Base-by-base conservation (phyloP, 1,140 invertebrate species). In the Saccostrea glomerata region DNA sequence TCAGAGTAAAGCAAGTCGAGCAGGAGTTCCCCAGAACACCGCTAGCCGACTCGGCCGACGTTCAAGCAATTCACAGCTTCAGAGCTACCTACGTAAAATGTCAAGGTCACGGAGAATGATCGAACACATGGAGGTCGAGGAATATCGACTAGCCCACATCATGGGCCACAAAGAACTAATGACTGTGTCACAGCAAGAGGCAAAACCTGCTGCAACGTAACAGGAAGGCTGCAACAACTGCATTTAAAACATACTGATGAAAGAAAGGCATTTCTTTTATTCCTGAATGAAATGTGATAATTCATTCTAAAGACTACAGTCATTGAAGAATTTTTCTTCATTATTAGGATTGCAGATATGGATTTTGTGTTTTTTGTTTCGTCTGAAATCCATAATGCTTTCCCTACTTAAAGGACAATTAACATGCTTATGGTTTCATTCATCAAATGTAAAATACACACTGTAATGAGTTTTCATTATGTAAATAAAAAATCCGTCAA, bases 51-150 rank as follows among this genome's bases (percentile, higher is more conserved):
- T 86, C 1, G 87, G 86, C 30, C 84, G 91, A 1, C 84, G 89
- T 83, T 89, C 92, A 30, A 85, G 87, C 66, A 85, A 90, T 20
- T 47, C 82, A 15, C 89, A 92, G 20, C 86, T 92, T 36, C 92
- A 92, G 85, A 91, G 89, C 66, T 92, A 91, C 86, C 90, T 92
- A 23, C 90, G 88, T 77, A 92, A 92, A 60, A 89, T 92, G 88
- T 91, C 90, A 54, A 86, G 85, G 58, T 86, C 90, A 55, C 87
- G 91, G 2, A 87, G 88, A 23, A 88, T 89, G 84, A 86, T 91
- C 7, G 91, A 92, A 9, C 89, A 91, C 23, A 86, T 92, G 85
- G 86, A 90, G n/a, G 90, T 82, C 0, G 89, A 90, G 63, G 85
- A 92, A 58, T 88, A 89, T 30, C 84, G 90, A 0, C 85, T 90